Percentiles rank a stretch among this genome's conserved stretches.
phyloP scores from a whole-genome alignment of 92 coral and sea anemone genomes.

The Virgularia gustaviana region DNA sequence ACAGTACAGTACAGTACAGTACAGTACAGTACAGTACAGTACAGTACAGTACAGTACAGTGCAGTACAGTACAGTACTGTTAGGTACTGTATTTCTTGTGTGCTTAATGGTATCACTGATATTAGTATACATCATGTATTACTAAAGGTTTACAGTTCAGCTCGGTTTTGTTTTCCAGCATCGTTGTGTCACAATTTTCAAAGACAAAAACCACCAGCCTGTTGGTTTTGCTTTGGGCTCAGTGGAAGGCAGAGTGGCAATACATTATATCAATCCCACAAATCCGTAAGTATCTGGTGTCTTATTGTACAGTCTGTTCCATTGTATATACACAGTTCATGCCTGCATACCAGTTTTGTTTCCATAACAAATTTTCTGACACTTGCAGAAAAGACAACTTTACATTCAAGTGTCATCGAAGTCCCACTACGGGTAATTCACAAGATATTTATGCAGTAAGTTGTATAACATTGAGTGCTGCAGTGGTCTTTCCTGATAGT shows the following conservation, averaged over 20 bases:
- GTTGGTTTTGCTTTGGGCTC: conserved; percentile 98
- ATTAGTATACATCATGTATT: neutral
- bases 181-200: conserved; percentile 96
- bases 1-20: too few species aligned
- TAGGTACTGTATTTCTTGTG: too few species aligned
- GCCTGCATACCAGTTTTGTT: neutral
- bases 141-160: neutral
- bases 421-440: conserved; percentile 61
- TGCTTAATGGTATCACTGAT: neutral
- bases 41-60: neutral
- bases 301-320: neutral
- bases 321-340: neutral
- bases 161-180: conserved; percentile 47
- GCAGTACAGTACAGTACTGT: neutral
- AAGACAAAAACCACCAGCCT: conserved; percentile 84
- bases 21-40: too few species aligned
- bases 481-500: too few species aligned
- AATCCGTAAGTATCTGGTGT: conserved; percentile 70
- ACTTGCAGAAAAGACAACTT: conserved; percentile 86
- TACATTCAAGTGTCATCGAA: conserved; percentile 97
- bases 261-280: conserved; percentile 84
- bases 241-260: conserved; percentile 97
- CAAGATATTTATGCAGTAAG: conserved; percentile 98
- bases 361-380: conserved; percentile 1
- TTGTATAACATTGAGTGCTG: too few species aligned